These are phyloP conservation scores for Passer montanus DNA, from an alignment of 2,113 vertebrate genomes.

Conservation along the genomic window DNA sequence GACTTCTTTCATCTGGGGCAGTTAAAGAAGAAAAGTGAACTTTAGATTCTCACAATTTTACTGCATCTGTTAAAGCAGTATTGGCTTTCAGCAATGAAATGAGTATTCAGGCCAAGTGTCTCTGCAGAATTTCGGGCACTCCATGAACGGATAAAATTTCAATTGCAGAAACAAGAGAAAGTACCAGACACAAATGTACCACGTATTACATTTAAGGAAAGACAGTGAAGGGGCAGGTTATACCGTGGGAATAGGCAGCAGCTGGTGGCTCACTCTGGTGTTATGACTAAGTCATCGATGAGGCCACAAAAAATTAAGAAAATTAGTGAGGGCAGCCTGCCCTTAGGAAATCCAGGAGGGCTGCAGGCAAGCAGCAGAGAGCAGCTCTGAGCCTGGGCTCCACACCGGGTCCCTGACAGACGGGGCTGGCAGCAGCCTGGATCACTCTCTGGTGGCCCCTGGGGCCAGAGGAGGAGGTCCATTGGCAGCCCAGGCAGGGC, in stretches of 20 bases:
- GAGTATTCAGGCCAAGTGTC: slow-evolving; percentile 53
- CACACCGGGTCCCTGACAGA: neutral
- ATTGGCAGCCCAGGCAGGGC: neutral
- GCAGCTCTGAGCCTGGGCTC: neutral
- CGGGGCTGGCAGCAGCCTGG: neutral
- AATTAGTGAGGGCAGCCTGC: neutral
- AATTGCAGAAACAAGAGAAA: slow-evolving; percentile 63
- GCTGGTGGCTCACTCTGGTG: slow-evolving; percentile 23
- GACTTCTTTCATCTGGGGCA: slow-evolving; percentile 44
- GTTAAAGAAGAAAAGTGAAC: slow-evolving; percentile 47
- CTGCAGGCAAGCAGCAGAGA: neutral
- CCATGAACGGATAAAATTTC: slow-evolving; percentile 51
- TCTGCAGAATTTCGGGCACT: slow-evolving; percentile 61
- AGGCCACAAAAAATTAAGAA: slow-evolving; percentile 31
- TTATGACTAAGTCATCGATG: neutral
- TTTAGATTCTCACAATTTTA: slow-evolving; percentile 57
- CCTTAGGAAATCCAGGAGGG: neutral
- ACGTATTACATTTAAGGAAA: slow-evolving; percentile 22
- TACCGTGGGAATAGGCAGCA: slow-evolving; percentile 64
- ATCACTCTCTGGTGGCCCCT: slow-evolving; percentile 7
- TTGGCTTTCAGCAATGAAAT: slow-evolving; percentile 60
- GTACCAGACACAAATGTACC: slow-evolving; percentile 37
- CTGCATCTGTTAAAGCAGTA: slow-evolving; percentile 63
- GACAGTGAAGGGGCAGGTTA: slow-evolving; percentile 49
- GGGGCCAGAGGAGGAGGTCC: neutral